Conservation (phyloP, 2,888 invertebrate species). For the Gandaritis pyraliata region DNA sequence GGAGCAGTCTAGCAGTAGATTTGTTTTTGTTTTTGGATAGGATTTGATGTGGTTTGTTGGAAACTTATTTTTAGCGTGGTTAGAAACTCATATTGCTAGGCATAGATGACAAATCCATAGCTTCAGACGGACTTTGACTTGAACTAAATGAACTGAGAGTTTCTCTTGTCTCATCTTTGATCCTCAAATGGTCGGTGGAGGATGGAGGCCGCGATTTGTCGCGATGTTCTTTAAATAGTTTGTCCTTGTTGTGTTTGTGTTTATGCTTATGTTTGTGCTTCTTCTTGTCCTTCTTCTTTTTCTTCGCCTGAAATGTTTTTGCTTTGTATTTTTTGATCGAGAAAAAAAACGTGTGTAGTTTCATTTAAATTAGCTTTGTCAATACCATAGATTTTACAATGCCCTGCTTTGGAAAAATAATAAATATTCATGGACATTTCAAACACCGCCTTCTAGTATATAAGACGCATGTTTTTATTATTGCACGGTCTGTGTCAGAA, state of each 20-base stretch:
- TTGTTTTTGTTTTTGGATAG: too few species aligned
- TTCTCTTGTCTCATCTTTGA: conserved; percentile 90
- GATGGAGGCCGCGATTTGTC: conserved; percentile 71
- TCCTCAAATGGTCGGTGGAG: conserved; percentile 80
- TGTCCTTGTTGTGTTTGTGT: conserved; percentile 89
- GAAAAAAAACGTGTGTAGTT: too few species aligned
- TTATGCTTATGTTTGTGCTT: conserved; percentile 96
- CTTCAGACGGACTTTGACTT: conserved; percentile 88
- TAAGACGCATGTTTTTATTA: too few species aligned
- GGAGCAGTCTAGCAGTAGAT: too few species aligned
- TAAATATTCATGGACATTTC: too few species aligned
- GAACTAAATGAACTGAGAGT: conserved; percentile 91
- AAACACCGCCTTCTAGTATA: too few species aligned
- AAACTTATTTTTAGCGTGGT: not conserved
- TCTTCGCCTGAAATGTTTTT: conserved; percentile 79
- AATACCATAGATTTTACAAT: too few species aligned
- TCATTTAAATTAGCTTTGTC: too few species aligned
- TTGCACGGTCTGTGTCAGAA: too few species aligned
- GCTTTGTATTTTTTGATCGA: not conserved
- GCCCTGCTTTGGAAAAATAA: too few species aligned
- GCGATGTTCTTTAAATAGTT: conserved; percentile 74
- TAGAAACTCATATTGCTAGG: conserved; percentile 63
- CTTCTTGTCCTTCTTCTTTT: conserved; percentile 91
- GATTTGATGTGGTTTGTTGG: too few species aligned
- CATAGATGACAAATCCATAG: conserved; percentile 68